Evolutionary conservation across 2,113 vertebrate species (phyloP), one percentile per base, ranked within the genome.

Genomic region (Eurystomus gularis): DNA sequence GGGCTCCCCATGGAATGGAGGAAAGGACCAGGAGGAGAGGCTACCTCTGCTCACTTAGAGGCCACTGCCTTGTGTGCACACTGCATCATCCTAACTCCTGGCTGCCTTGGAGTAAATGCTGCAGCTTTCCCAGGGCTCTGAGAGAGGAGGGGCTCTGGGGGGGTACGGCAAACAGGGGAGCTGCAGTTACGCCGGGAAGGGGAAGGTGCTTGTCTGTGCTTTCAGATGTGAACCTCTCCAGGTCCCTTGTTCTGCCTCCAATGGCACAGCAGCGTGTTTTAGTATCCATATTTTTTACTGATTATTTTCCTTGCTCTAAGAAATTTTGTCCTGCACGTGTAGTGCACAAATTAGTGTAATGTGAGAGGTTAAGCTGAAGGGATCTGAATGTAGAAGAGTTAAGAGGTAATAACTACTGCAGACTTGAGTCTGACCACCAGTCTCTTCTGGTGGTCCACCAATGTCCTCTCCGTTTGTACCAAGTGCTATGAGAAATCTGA

Each of bases 21-120:
- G 33, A 71, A 46, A 79, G 49, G 11, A 57, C 26, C n/a, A 65
- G 29, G 33, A 66, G 42, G 26, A 48, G 18, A 71, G 33, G 61
- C 57, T 85, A 19, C 7, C 10, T 2, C 13, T 51, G 11, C 42
- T 77, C 0, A 0, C 3, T 5, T 35, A 81, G 20, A 52, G 49
- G 13, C 44, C 57, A 23, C 9, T 86, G 57, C 51, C 54, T 39
- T 52, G 25, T 83, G 17, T 16, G 2, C 17, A 29, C 10, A 26
- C 7, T 46, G 25, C 39, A 3, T 58, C 13, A 46, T 82, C 19
- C 11, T 19, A 37, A n/a, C 17, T 71, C 81, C 55, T 62, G 75
- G 8, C 25, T 82, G 25, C 70, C 25, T 70, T 71, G 21, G 23
- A 86, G 49, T 62, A 57, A 82, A 40, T 66, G 23, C 18, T 40